These are phyloP conservation scores for Holocentrus rufus DNA, from an alignment of 2,797 vertebrate genomes.

Conservation along the genomic window DNA sequence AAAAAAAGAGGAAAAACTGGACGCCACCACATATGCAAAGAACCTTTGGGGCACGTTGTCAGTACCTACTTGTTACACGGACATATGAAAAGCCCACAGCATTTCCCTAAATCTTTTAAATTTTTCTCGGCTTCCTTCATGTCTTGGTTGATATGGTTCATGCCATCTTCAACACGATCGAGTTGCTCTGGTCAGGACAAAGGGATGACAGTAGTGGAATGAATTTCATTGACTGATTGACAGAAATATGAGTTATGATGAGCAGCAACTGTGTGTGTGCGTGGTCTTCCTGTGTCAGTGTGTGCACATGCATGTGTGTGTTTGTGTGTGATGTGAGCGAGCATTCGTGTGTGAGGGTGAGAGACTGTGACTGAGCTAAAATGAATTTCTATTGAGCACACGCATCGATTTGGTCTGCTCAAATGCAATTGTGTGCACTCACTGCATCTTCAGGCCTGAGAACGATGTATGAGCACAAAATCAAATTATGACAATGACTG, in stretches of 20 bases:
- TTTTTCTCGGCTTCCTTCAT: slow-evolving; percentile 99
- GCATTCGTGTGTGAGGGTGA: not conserved
- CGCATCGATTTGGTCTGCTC: not conserved
- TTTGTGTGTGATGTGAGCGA: not conserved
- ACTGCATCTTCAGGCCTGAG: slow-evolving; percentile 16
- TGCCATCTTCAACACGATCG: slow-evolving; percentile 99
- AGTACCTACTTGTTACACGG: slow-evolving; percentile 99
- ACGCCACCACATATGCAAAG: slow-evolving; percentile 98
- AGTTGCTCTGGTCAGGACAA: slow-evolving; percentile 99
- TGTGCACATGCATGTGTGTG: slow-evolving; percentile 70
- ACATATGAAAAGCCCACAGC: slow-evolving; percentile 99
- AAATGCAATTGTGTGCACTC: slow-evolving; percentile 8
- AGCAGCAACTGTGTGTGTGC: slow-evolving; percentile 65
- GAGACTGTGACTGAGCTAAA: not conserved
- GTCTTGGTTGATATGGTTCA: slow-evolving; percentile 99
- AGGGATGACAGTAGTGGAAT: slow-evolving; percentile 99
- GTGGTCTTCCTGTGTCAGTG: slow-evolving; percentile 60
- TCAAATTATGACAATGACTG: slow-evolving; percentile 26
- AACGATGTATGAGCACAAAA: slow-evolving; percentile 26
- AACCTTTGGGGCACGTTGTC: slow-evolving; percentile 87
- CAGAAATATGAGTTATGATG: slow-evolving; percentile 90
- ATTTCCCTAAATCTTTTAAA: slow-evolving; percentile 99
- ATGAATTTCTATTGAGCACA: slow-evolving; percentile 1
- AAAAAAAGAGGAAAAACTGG: slow-evolving; percentile 84
- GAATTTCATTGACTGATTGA: slow-evolving; percentile 93